These are phyloP conservation scores for Pelvicachromis taeniatus DNA, from an alignment of 2,113 vertebrate genomes.

Conservation along the genomic window DNA sequence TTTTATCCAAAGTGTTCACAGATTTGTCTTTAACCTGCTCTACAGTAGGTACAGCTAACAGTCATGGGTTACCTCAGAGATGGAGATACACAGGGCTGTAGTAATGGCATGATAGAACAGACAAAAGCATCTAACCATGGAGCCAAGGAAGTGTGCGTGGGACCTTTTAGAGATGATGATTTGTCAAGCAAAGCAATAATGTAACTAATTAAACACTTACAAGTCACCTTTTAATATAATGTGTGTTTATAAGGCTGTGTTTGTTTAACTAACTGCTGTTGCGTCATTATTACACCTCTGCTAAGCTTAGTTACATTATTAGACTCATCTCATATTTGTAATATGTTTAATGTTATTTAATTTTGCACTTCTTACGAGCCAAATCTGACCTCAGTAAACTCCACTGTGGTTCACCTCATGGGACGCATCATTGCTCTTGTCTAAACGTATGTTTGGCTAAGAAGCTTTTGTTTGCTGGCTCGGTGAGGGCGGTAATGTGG, in stretches of 20 bases:
- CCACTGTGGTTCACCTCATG: fast-evolving
- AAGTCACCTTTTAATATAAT: background rate
- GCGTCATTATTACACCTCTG: background rate
- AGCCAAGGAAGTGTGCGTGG: background rate
- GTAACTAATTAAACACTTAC: background rate
- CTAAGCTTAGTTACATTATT: background rate
- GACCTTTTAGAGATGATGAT: background rate
- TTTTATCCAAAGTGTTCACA: background rate
- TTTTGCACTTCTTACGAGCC: too few species aligned
- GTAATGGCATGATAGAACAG: too few species aligned
- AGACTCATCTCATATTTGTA: background rate
- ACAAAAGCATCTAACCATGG: background rate
- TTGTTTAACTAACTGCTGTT: background rate
- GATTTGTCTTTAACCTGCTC: background rate
- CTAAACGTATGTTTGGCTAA: background rate
- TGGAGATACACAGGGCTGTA: too few species aligned
- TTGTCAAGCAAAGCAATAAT: background rate
- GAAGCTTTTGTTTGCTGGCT: background rate
- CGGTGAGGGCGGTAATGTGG: background rate
- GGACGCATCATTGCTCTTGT: background rate
- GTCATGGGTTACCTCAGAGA: background rate
- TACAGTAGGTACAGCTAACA: fast-evolving
- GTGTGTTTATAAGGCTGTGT: background rate
- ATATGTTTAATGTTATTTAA: background rate
- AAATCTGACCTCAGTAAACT: background rate